phyloP scores from a whole-genome alignment of 2,113 vertebrate genomes.

The Poeciliopsis turrubarensis region DNA sequence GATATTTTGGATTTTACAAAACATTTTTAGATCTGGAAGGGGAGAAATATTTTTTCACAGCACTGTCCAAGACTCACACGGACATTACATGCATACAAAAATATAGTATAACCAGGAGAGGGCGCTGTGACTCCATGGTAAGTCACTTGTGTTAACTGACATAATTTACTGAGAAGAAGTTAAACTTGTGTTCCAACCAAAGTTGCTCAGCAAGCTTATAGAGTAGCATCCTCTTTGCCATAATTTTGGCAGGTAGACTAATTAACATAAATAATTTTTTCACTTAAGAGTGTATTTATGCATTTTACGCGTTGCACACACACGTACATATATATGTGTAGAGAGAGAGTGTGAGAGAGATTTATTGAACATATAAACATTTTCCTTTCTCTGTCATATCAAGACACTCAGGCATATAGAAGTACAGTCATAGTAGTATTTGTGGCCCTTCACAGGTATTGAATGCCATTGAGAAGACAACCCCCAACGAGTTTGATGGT shows the following conservation, averaged over 20 bases:
- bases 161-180: constrained; percentile 7
- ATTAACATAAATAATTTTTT: not conserved
- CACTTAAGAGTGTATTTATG: too few species aligned
- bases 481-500: constrained; percentile 27
- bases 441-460: constrained; percentile 16
- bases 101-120: constrained; percentile 42
- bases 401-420: not conserved
- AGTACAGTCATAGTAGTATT: constrained; percentile 14
- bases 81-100: not conserved
- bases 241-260: not conserved
- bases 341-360: too few species aligned
- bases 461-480: constrained; percentile 23
- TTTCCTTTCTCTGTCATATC: not conserved
- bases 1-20: not conserved
- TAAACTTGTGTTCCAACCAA: constrained; percentile 9
- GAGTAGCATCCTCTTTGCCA: not conserved
- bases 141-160: not conserved
- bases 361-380: too few species aligned
- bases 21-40: too few species aligned
- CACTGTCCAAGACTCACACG: not conserved
- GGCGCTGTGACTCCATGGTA: constrained; percentile 54
- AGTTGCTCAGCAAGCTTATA: constrained; percentile 21
- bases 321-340: too few species aligned
- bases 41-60: too few species aligned
- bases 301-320: too few species aligned